Percentiles rank a stretch among this genome's conserved stretches.
phyloP scores from a whole-genome alignment of 2,113 vertebrate species.

The Empidonax alnorum region DNA sequence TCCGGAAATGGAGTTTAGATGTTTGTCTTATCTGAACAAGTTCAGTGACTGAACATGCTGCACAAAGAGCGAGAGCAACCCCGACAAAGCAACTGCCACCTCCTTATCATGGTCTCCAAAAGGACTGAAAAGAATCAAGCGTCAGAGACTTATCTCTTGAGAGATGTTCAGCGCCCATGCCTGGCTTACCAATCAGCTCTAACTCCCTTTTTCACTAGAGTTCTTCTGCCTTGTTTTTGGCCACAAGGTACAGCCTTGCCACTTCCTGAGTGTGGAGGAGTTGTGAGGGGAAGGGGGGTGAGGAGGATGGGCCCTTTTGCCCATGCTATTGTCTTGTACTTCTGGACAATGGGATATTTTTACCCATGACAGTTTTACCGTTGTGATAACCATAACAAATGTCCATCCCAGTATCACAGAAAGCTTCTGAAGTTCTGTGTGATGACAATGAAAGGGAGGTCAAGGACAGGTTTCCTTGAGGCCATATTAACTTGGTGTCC shows the following conservation, averaged over 20 bases:
- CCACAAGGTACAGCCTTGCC: conserved; percentile 27
- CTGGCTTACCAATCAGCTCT: conserved; percentile 57
- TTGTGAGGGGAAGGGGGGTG: not conserved
- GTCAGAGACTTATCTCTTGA: conserved; percentile 64
- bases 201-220: conserved; percentile 12
- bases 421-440: not conserved
- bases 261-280: conserved; percentile 56
- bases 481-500: not conserved
- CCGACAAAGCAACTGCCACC: conserved; percentile 60
- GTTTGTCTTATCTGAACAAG: conserved; percentile 74
- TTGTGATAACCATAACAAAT: not conserved
- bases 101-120: conserved; percentile 69
- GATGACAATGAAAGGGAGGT: not conserved
- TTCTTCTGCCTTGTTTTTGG: conserved; percentile 48
- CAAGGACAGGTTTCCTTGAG: not conserved
- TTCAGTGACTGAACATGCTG: conserved; percentile 53
- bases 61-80: conserved; percentile 53
- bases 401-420: not conserved
- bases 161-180: conserved; percentile 52
- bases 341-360: conserved; percentile 9
- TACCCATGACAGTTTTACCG: not conserved
- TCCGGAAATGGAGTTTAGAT: conserved; percentile 72
- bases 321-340: not conserved
- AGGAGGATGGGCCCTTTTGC: conserved; percentile 29
- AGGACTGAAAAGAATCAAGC: conserved; percentile 66